Evolutionary conservation across 2,113 vertebrate species (phyloP).

Genomic region (Coracopsis vasa): DNA sequence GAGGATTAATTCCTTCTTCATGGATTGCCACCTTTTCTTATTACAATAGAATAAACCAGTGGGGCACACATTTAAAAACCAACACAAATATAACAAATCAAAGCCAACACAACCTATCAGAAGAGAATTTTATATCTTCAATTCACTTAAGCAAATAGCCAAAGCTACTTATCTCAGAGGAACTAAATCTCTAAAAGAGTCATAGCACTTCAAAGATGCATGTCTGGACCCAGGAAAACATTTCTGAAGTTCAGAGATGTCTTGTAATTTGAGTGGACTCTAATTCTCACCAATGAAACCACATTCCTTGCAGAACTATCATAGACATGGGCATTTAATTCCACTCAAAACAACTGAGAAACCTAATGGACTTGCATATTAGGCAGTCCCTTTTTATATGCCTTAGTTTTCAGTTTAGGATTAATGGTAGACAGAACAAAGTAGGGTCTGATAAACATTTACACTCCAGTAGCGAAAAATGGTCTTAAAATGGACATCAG

Average conservation of each 20-base stretch:
- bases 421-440: background rate
- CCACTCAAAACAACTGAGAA: background rate
- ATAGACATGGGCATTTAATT: background rate
- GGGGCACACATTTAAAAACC: background rate
- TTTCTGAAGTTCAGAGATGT: background rate
- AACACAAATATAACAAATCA: background rate
- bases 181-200: background rate
- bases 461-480: background rate
- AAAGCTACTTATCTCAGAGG: background rate
- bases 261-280: background rate
- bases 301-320: background rate
- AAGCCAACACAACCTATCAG: background rate
- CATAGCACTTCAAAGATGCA: background rate
- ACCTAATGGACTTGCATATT: background rate
- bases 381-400: background rate
- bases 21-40: background rate
- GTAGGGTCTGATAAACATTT: background rate
- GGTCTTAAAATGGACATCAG: background rate
- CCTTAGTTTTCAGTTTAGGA: background rate
- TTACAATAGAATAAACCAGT: background rate
- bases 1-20: background rate
- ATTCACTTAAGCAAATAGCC: background rate
- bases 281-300: background rate
- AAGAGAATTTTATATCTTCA: background rate
- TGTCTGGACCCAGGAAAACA: background rate